A percentile compares a stretch with the other conserved stretches of the same genome.
Conservation (phyloP, 2,113 vertebrate genomes). For the Rhea americana region DNA sequence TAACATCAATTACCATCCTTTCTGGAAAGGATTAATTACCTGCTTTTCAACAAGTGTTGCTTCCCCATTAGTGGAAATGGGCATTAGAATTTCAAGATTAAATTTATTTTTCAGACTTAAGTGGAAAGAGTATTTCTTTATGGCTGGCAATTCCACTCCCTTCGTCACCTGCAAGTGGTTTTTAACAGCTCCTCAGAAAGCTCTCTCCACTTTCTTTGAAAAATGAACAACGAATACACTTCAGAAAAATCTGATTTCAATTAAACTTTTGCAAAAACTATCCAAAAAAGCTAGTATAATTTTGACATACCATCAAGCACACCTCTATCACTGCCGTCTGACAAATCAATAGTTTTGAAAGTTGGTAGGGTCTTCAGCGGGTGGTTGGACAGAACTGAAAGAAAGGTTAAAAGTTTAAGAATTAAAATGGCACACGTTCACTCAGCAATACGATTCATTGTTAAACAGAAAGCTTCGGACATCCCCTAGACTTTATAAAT, state of each 20-base stretch:
- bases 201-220: neutral
- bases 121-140: neutral
- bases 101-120: neutral
- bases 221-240: neutral
- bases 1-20: neutral
- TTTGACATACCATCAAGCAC: conserved; percentile 73
- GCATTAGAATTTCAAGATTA: neutral
- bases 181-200: conserved; percentile 15
- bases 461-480: neutral
- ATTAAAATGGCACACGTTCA: neutral
- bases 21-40: neutral
- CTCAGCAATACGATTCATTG: neutral
- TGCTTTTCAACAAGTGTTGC: conserved; percentile 3
- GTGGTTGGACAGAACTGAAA: conserved; percentile 37
- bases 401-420: neutral
- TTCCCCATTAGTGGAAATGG: neutral
- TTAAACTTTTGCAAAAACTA: neutral
- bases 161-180: neutral
- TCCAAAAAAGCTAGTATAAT: neutral
- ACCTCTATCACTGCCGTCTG: neutral
- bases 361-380: conserved; percentile 66
- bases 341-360: conserved; percentile 77
- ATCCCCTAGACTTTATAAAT: neutral
- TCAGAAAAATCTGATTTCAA: conserved; percentile 1
- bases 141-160: neutral